phyloP scores from a whole-genome alignment of 2,113 vertebrate genomes.

The Genyomyrus donnyi region DNA sequence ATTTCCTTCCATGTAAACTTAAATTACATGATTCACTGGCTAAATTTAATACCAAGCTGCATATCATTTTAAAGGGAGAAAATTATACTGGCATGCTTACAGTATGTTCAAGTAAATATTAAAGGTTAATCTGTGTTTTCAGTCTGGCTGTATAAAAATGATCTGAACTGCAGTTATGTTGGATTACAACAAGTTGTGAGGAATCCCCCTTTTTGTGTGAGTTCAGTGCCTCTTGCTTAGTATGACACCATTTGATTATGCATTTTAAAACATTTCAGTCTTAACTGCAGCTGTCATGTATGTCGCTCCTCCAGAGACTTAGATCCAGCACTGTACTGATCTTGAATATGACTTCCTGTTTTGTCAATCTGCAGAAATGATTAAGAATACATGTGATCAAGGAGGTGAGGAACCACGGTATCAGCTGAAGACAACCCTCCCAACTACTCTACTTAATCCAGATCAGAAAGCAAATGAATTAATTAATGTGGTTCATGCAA shows the following conservation, averaged over 20 bases:
- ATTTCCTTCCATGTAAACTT: not conserved
- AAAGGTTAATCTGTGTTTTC: not conserved
- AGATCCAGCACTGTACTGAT: not conserved
- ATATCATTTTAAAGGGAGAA: not conserved
- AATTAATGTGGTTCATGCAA: slow-evolving; percentile 48
- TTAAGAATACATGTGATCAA: slow-evolving; percentile 1
- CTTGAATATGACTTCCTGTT: not conserved
- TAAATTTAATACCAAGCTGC: not conserved
- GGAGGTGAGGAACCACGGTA: not conserved
- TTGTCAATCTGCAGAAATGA: not conserved
- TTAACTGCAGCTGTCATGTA: not conserved
- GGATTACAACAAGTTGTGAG: not conserved
- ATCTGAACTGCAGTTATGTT: not conserved
- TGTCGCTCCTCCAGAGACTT: not conserved
- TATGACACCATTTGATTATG: not conserved
- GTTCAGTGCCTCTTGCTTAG: not conserved
- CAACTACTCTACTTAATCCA: not conserved
- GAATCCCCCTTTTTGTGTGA: not conserved
- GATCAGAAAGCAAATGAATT: slow-evolving; percentile 42
- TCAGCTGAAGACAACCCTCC: not conserved
- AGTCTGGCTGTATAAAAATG: not conserved
- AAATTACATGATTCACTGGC: not conserved
- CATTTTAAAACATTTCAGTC: not conserved
- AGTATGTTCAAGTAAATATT: not conserved
- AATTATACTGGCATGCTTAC: not conserved